Evolutionary conservation across 2,888 invertebrate species (phyloP).

Genomic region (Macropis europaea): DNA sequence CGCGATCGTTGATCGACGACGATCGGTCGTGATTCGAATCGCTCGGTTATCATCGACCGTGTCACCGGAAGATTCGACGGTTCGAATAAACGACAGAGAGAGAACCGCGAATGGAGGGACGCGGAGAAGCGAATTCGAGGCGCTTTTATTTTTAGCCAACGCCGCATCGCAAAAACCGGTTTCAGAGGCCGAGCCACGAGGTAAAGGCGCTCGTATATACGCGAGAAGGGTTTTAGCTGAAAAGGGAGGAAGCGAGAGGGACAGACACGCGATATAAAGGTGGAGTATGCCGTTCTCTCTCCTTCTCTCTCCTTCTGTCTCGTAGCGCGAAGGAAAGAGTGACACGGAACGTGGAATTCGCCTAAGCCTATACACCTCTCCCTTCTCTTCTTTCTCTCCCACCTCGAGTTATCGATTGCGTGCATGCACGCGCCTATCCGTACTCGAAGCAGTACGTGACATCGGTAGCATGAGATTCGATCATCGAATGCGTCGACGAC

Average conservation of each 20-base stretch:
- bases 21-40: slow-evolving; percentile 34
- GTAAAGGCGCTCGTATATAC: slow-evolving; percentile 41
- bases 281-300: background rate
- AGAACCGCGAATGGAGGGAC: slow-evolving; percentile 50
- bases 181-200: slow-evolving; percentile 44
- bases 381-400: slow-evolving; percentile 17
- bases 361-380: slow-evolving; percentile 38
- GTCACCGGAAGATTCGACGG: slow-evolving; percentile 26
- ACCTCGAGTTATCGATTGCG: slow-evolving; percentile 53
- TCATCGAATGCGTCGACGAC: slow-evolving; percentile 34
- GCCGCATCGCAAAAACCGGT: slow-evolving; percentile 74
- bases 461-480: slow-evolving; percentile 43
- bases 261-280: slow-evolving; percentile 42
- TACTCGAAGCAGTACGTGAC: slow-evolving; percentile 35
- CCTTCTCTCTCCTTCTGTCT: background rate
- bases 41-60: slow-evolving; percentile 2
- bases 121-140: slow-evolving; percentile 38
- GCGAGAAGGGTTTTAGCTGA: slow-evolving; percentile 46
- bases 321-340: slow-evolving; percentile 54
- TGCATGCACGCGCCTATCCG: slow-evolving; percentile 46
- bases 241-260: slow-evolving; percentile 39
- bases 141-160: slow-evolving; percentile 64
- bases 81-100: slow-evolving; percentile 47
- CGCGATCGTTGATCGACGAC: slow-evolving; percentile 26
- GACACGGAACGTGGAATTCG: slow-evolving; percentile 58